Evolutionary conservation across 2,797 vertebrate species (phyloP).

Genomic region (Pseudochaenichthys georgianus): DNA sequence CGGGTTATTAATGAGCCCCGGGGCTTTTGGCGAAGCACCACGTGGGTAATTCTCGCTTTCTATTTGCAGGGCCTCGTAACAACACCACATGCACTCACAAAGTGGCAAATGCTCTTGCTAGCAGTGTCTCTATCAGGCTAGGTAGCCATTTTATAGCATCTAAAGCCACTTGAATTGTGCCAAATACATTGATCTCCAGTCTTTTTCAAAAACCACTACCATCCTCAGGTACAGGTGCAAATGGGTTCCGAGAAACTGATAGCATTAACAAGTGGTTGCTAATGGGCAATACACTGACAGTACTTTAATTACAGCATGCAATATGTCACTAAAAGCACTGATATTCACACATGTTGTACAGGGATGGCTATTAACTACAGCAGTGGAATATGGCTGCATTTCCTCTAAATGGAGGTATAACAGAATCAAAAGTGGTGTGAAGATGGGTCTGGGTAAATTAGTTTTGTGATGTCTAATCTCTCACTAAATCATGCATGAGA

Average conservation of each 20-base stretch:
- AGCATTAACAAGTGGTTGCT: conserved; percentile 28
- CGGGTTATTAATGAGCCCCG: conserved; percentile 77
- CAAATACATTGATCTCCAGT: background rate
- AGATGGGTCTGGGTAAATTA: conserved; percentile 60
- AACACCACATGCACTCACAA: conserved; percentile 41
- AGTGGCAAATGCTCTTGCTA: conserved; percentile 66
- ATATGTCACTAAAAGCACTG: conserved; percentile 36
- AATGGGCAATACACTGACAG: conserved; percentile 25
- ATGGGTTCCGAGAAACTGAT: background rate
- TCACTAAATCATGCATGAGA: conserved; percentile 81
- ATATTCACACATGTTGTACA: conserved; percentile 38
- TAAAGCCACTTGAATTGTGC: conserved; percentile 22
- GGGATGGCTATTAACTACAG: conserved; percentile 26
- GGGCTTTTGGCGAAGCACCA: conserved; percentile 59
- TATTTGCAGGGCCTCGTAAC: conserved; percentile 58
- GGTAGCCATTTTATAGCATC: conserved; percentile 28
- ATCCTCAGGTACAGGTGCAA: conserved; percentile 5
- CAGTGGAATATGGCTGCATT: conserved; percentile 19
- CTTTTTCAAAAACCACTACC: background rate
- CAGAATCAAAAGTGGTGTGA: conserved; percentile 64
- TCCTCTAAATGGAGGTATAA: conserved; percentile 54
- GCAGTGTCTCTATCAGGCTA: conserved; percentile 41
- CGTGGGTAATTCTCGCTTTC: conserved; percentile 62
- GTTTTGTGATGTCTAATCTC: conserved; percentile 74
- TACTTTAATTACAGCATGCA: conserved; percentile 25